Evolutionary conservation across 2,113 vertebrate species (phyloP).

Genomic region (Anguilla japonica): DNA sequence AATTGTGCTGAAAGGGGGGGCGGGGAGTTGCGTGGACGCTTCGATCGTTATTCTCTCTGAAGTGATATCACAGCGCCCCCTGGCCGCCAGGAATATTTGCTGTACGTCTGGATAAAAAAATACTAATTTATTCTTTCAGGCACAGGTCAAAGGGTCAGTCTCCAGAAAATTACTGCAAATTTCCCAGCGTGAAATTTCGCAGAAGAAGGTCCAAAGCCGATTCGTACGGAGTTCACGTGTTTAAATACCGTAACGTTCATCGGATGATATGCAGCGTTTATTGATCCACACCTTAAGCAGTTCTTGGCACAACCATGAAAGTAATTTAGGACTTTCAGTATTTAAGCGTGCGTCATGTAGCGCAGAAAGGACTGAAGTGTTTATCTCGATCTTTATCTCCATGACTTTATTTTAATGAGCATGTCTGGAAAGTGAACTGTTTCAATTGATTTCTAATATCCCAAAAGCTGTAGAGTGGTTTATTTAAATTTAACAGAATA

Average conservation of each 20-base stretch:
- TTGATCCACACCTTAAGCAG: neutral
- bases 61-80: conserved; percentile 44
- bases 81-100: conserved; percentile 3
- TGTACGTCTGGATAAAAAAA: neutral
- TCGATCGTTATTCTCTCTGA: neutral
- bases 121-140: neutral
- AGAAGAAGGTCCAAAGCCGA: neutral
- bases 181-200: neutral
- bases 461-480: neutral
- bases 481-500: neutral
- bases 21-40: neutral
- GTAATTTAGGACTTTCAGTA: neutral
- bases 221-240: neutral
- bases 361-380: neutral
- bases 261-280: neutral
- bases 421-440: neutral
- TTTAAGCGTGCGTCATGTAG: neutral
- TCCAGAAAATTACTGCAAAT: neutral
- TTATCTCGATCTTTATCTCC: neutral
- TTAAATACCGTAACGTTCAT: neutral
- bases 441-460: neutral
- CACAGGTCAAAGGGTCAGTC: neutral
- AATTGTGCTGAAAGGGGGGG: conserved; percentile 48
- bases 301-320: neutral
- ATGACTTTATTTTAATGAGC: neutral